Evolutionary conservation across 2,113 vertebrate species (phyloP), one percentile per base, ranked within the genome.

Genomic region (Miniopterus natalensis): DNA sequence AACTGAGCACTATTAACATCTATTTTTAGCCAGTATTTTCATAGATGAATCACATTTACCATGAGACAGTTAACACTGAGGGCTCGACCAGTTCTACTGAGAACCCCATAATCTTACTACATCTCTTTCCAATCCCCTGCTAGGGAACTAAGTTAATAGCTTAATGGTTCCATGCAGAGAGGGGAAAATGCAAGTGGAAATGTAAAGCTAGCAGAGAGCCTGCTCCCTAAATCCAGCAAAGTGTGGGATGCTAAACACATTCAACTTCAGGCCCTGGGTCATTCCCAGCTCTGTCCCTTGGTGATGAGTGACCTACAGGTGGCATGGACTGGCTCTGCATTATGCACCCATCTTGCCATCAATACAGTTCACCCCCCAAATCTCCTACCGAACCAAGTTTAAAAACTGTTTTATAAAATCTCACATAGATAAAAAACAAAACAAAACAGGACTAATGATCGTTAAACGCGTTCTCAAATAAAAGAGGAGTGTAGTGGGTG

Each of bases 21-120:
- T 97, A 97, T 97, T 97, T 98, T 96, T 96, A 97, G 96, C 51
- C 51, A 84, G 88, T 89, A 84, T 95, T 97, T 97, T 96, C 75
- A 95, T 77, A 96, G 88, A 94, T 92, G 84, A 97, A 98, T 97
- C 97, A 97, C 89, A 94, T 96, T 97, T 96, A 96, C 96, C 93
- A 92, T 89, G 78, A 89, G 88, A 90, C 91, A 93, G 94, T 96
- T 96, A 95, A 91, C 89, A 96, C 77, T 88, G 86, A 85, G 94
- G 84, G 85, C 88, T 91, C 74, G 93, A 88, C 31, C 21, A 79
- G 61, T 68, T 96, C 90, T 79, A 45, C 73, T 95, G 57, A 84
- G 90, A 96, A 95, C 73, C 57, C 78, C 78, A 68, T 78, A 93
- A 94, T 80, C 94, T 97, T 93, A 88, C 77, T 95, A 83, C 57